Percentiles rank a stretch among this genome's conserved stretches.
Conservation (phyloP, 2,113 vertebrate species). For the Gavialis gangeticus region DNA sequence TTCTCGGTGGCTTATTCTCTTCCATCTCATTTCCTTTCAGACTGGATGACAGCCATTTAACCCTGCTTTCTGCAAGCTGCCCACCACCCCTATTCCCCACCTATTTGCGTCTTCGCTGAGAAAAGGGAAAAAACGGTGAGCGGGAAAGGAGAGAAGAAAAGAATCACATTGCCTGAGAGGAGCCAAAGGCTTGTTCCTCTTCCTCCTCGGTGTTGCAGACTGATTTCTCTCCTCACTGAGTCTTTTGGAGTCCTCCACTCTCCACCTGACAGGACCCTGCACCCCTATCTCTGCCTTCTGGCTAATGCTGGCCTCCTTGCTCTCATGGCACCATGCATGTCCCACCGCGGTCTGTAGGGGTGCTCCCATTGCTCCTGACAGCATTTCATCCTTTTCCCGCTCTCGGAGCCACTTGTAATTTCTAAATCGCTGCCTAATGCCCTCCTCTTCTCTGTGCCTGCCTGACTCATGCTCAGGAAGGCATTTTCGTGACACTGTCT, state of each 20-base stretch:
- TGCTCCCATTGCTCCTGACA: no score
- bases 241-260: neutral
- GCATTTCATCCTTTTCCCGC: neutral
- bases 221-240: neutral
- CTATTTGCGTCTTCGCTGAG: neutral
- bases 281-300: neutral
- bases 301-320: neutral
- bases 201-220: neutral
- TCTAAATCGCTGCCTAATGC: neutral
- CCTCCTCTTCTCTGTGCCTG: neutral
- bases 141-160: neutral
- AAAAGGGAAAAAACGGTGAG: neutral
- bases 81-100: neutral
- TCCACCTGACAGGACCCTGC: neutral
- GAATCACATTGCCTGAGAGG: no score
- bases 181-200: no score
- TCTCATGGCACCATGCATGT: rapidly evolving
- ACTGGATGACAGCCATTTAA: neutral
- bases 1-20: neutral
- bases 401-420: neutral
- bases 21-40: neutral
- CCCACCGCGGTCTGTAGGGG: neutral
- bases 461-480: neutral
- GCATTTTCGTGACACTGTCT: neutral
- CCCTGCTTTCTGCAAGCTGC: neutral